phyloP scores from a whole-genome alignment of 2,113 vertebrate species.

The Salvelinus fontinalis region DNA sequence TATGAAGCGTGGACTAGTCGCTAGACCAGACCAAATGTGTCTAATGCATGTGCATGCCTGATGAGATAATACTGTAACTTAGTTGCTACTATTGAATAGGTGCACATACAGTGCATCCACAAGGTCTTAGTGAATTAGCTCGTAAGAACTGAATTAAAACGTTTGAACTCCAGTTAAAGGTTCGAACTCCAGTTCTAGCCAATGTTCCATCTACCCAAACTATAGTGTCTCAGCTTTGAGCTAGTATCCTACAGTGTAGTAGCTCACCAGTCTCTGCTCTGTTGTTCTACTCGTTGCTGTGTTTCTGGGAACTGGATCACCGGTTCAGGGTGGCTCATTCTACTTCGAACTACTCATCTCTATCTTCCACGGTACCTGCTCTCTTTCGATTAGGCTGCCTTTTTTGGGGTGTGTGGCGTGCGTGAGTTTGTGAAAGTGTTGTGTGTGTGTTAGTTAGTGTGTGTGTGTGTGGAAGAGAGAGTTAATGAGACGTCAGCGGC shows the following conservation, averaged over 20 bases:
- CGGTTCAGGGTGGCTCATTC: constrained; percentile 16
- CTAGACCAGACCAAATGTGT: too few species aligned
- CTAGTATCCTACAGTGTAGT: constrained; percentile 12
- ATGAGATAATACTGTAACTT: too few species aligned
- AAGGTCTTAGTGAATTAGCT: too few species aligned
- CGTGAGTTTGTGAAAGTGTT: not conserved
- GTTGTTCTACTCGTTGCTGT: constrained; percentile 32
- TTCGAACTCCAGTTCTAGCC: constrained; percentile 9
- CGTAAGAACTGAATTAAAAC: too few species aligned
- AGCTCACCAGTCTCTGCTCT: constrained; percentile 1
- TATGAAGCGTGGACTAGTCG: too few species aligned
- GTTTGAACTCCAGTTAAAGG: too few species aligned
- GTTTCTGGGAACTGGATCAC: constrained; percentile 24
- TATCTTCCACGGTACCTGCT: constrained; percentile 43
- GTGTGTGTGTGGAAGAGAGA: not conserved
- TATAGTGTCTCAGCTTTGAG: constrained; percentile 9
- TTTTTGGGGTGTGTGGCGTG: constrained; percentile 5
- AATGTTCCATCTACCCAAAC: constrained; percentile 21
- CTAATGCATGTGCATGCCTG: too few species aligned
- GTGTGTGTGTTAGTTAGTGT: not conserved
- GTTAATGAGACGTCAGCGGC: constrained; percentile 37
- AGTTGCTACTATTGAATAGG: too few species aligned
- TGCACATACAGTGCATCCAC: too few species aligned
- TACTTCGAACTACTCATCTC: constrained; percentile 40
- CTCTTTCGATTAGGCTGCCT: constrained; percentile 52